A percentile compares a stretch with the other conserved stretches of the same genome.
phyloP scores from a whole-genome alignment of 2,113 vertebrate genomes.

The Pelobates fuscus region DNA sequence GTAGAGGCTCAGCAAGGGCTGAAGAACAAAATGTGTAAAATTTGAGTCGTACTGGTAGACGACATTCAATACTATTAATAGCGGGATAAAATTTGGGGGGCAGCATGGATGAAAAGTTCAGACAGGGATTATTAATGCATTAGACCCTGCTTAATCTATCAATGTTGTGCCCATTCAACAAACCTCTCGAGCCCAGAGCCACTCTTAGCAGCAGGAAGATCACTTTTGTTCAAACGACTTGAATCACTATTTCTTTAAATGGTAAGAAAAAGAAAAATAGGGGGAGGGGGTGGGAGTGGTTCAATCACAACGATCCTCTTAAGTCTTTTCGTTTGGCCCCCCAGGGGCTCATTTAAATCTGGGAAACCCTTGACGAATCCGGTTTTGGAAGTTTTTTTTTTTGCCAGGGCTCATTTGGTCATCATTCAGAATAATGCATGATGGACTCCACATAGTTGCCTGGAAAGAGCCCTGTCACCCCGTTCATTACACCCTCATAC shows the following conservation, averaged over 20 bases:
- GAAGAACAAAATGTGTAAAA: no score
- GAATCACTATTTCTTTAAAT: slow-evolving; percentile 65
- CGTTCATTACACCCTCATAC: slow-evolving; percentile 96
- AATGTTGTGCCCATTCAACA: slow-evolving; percentile 46
- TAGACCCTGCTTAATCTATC: slow-evolving; percentile 60
- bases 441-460: slow-evolving; percentile 98
- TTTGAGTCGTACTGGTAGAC: no score
- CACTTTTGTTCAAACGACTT: slow-evolving; percentile 66
- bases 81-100: not conserved
- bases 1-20: not conserved
- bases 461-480: slow-evolving; percentile 95
- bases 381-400: slow-evolving; percentile 50
- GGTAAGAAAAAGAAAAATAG: slow-evolving; percentile 24
- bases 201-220: slow-evolving; percentile 65
- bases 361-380: slow-evolving; percentile 62
- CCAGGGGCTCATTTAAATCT: slow-evolving; percentile 59
- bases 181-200: slow-evolving; percentile 60
- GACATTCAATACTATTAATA: slow-evolving; percentile 14
- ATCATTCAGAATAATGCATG: slow-evolving; percentile 98
- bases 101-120: slow-evolving; percentile 33
- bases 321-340: slow-evolving; percentile 62
- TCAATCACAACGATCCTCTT: slow-evolving; percentile 65
- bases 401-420: slow-evolving; percentile 47
- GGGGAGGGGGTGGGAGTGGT: slow-evolving; percentile 51
- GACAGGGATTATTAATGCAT: slow-evolving; percentile 55